These are phyloP conservation scores for Dicyrtoma fusca DNA, from an alignment of 2,888 invertebrate genomes.

Conservation along the genomic window DNA sequence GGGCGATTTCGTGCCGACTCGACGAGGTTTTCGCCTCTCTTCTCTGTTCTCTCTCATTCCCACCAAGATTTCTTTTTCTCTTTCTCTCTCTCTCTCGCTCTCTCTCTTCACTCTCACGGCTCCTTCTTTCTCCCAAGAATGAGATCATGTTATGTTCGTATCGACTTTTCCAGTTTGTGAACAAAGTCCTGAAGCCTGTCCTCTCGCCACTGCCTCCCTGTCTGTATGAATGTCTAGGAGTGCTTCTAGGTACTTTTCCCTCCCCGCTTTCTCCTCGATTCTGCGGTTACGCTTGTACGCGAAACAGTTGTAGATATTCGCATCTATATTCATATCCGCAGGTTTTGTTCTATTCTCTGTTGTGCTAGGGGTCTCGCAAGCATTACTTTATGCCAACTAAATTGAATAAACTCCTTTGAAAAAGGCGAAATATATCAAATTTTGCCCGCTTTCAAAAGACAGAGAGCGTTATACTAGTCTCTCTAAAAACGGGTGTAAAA, in stretches of 20 bases:
- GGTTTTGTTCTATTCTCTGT: no score
- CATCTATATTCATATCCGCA: no score
- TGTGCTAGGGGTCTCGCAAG: no score
- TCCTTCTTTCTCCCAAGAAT: no score
- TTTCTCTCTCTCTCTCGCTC: conserved; percentile 6
- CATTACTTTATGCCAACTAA: no score
- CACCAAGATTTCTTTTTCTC: conserved; percentile 4
- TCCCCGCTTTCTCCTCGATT: not conserved
- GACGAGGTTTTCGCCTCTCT: not conserved
- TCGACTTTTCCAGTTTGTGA: conserved; percentile 32
- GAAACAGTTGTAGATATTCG: no score
- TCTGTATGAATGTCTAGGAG: not conserved
- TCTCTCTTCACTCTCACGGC: not conserved
- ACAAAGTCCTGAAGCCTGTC: conserved; percentile 16
- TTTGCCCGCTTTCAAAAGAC: no score
- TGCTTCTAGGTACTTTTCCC: not conserved
- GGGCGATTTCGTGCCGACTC: conserved; percentile 2
- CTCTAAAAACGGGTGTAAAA: no score
- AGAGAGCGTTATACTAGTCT: no score
- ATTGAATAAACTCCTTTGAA: no score
- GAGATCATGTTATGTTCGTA: conserved; percentile 61
- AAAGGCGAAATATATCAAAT: no score
- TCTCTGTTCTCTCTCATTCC: not conserved
- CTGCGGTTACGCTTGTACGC: not conserved
- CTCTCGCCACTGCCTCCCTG: no score